A percentile compares a stretch with the other conserved stretches of the same genome.
These are phyloP conservation scores for Uloborus plumipes DNA, from an alignment of 2,888 invertebrate species.

Conservation along the genomic window DNA sequence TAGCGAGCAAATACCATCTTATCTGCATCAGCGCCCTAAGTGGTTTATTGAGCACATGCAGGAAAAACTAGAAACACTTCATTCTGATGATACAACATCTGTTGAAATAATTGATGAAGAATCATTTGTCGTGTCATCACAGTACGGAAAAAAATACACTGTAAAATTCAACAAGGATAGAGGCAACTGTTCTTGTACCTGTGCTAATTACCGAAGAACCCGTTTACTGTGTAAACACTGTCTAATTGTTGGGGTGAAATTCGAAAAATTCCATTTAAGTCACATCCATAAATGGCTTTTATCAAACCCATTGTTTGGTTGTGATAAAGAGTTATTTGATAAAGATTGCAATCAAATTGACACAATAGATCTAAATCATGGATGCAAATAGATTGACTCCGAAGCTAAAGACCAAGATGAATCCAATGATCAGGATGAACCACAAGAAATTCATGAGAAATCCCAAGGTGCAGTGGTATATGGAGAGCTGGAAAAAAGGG, in stretches of 20 bases:
- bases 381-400: too few relatives aligned
- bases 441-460: background rate
- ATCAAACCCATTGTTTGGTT: background rate
- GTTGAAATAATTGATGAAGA: background rate
- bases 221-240: background rate
- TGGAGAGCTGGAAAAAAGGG: background rate
- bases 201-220: background rate
- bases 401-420: too few relatives aligned
- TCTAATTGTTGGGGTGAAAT: background rate
- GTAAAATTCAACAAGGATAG: background rate
- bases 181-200: background rate
- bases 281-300: background rate
- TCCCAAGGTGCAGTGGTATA: background rate
- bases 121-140: background rate
- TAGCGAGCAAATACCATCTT: background rate
- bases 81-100: background rate
- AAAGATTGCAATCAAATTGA: background rate
- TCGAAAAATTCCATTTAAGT: background rate
- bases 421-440: background rate
- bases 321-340: slow-evolving; percentile 2
- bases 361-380: background rate
- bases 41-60: slow-evolving; percentile 3
- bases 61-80: background rate
- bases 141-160: background rate
- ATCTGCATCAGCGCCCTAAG: background rate